phyloP scores from a whole-genome alignment of 2,888 invertebrate species.

The Scelioninae gen. 1 region DNA sequence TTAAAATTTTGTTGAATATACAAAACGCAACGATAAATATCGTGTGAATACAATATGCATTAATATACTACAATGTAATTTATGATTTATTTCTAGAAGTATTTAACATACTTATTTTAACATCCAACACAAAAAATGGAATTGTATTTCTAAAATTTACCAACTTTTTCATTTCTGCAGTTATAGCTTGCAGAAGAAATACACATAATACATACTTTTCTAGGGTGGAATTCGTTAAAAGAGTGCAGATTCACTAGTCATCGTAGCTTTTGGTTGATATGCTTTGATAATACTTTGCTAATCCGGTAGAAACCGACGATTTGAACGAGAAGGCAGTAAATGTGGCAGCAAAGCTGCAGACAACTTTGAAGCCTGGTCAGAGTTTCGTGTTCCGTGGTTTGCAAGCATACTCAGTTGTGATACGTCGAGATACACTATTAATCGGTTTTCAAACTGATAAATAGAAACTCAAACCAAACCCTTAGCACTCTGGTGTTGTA shows the following conservation, averaged over 20 bases:
- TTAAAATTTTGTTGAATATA: constrained; percentile 29
- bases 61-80: constrained; percentile 21
- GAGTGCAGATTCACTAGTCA: constrained; percentile 40
- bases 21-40: constrained; percentile 23
- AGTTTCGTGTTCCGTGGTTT: constrained; percentile 73
- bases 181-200: constrained; percentile 20
- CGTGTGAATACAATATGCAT: constrained; percentile 16
- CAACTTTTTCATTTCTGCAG: constrained; percentile 21
- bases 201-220: background rate
- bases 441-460: constrained; percentile 79
- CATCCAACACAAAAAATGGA: background rate
- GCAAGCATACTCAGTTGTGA: constrained; percentile 77
- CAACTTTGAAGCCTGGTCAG: constrained; percentile 74
- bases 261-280: constrained; percentile 46
- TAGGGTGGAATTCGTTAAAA: constrained; percentile 23
- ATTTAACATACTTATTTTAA: background rate
- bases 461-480: constrained; percentile 38
- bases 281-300: constrained; percentile 70
- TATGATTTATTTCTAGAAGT: constrained; percentile 1
- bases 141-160: background rate
- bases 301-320: constrained; percentile 70
- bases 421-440: constrained; percentile 78
- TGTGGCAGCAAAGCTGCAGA: constrained; percentile 71
- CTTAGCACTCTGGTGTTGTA: constrained; percentile 19
- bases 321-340: constrained; percentile 73